Percentiles rank a stretch among this genome's conserved stretches.
phyloP scores from a whole-genome alignment of 2,888 invertebrate genomes.

The Drosophila prostipennis region DNA sequence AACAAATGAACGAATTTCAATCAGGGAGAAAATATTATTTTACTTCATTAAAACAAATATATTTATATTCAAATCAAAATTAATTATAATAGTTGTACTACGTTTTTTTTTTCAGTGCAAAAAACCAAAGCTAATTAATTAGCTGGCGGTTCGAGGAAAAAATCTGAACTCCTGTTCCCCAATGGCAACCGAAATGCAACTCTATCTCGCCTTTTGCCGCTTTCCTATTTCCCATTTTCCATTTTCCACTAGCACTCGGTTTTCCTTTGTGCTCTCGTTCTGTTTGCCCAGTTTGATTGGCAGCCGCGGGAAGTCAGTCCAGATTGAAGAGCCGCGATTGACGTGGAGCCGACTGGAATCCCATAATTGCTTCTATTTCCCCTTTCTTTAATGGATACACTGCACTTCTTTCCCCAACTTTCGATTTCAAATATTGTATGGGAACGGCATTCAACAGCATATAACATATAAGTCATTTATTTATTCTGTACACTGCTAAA shows the following conservation, averaged over 20 bases:
- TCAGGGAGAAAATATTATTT: too few species aligned
- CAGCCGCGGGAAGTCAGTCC: constrained; percentile 9
- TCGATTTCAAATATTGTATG: too few species aligned
- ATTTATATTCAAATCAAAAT: too few species aligned
- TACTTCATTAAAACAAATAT: too few species aligned
- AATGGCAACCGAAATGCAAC: constrained; percentile 5
- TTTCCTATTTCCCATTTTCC: neutral
- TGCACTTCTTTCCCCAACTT: neutral
- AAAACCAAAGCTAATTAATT: neutral
- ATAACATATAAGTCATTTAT: too few species aligned
- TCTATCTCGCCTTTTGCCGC: neutral
- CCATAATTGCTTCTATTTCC: constrained; percentile 16
- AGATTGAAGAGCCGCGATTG: constrained; percentile 19
- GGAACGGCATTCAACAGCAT: too few species aligned
- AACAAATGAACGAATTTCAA: too few species aligned
- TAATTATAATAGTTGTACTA: too few species aligned
- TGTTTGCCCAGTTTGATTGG: constrained; percentile 21
- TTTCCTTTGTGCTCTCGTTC: neutral
- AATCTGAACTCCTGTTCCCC: neutral
- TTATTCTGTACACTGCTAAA: too few species aligned
- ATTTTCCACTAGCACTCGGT: constrained; percentile 1
- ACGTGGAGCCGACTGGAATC: constrained; percentile 5
- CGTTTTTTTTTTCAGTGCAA: too few species aligned
- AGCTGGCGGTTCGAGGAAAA: neutral
- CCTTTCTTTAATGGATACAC: neutral